Conservation (phyloP, 30 jellyfish, hydroid and myxozoan genomes). For the Rhopilema esculentum region DNA sequence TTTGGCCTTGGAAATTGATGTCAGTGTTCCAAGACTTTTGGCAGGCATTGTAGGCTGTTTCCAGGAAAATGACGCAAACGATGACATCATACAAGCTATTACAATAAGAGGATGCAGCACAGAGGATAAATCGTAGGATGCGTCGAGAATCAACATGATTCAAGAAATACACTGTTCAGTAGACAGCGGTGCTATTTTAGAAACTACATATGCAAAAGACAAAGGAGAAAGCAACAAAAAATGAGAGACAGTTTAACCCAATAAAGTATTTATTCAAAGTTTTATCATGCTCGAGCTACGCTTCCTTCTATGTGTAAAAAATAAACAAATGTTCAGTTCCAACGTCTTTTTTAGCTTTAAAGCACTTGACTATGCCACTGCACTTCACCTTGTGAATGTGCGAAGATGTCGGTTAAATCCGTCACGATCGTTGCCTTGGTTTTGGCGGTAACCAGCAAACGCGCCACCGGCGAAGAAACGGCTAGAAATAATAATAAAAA, state of each 20-base stretch:
- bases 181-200: too few species aligned
- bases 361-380: background rate
- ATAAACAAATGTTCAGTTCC: background rate
- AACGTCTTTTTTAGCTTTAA: background rate
- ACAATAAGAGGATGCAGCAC: too few species aligned
- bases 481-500: background rate
- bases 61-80: too few species aligned
- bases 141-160: too few species aligned
- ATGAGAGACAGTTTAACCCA: background rate
- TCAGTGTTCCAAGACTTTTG: too few species aligned
- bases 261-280: background rate
- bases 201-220: background rate
- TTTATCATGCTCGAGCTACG: background rate
- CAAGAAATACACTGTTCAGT: too few species aligned
- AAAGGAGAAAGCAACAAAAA: background rate
- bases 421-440: slow-evolving; percentile 61
- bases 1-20: too few species aligned
- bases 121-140: too few species aligned
- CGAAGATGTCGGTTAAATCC: slow-evolving; percentile 64
- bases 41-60: too few species aligned
- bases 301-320: background rate
- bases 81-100: too few species aligned
- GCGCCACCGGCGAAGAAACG: slow-evolving; percentile 67
- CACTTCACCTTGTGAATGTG: slow-evolving; percentile 44
- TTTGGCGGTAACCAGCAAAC: slow-evolving; percentile 59